phyloP scores from a whole-genome alignment of 2,113 vertebrate species.

The Tenebrosternarchus preto region DNA sequence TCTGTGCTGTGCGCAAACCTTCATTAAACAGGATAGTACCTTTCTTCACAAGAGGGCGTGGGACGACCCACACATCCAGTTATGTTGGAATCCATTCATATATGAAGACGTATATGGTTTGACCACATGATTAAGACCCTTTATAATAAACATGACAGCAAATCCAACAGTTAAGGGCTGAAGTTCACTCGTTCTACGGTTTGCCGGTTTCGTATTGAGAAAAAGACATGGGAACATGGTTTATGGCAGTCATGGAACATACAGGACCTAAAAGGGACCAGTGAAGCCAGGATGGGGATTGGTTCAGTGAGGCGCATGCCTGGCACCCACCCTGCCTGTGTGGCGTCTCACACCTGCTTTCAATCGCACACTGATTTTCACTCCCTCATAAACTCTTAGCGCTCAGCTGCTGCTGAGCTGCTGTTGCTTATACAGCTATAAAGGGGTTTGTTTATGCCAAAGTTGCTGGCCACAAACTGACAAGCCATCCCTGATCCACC shows the following conservation, averaged over 20 bases:
- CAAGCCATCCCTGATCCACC: conserved; percentile 15
- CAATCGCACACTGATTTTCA: conserved; percentile 39
- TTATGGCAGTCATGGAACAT: too few relatives aligned
- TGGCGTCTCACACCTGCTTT: conserved; percentile 35
- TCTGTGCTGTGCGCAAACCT: not conserved
- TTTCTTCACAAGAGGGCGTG: not conserved
- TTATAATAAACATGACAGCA: too few relatives aligned
- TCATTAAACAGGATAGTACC: not conserved
- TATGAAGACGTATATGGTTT: too few relatives aligned
- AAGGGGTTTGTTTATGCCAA: conserved; percentile 37
- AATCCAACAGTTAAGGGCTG: too few relatives aligned
- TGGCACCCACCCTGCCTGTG: not conserved
- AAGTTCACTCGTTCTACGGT: too few relatives aligned
- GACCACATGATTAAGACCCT: too few relatives aligned
- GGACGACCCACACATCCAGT: not conserved
- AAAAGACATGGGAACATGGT: too few relatives aligned
- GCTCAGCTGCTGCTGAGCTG: conserved; percentile 15
- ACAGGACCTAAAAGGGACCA: not conserved
- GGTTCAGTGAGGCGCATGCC: not conserved
- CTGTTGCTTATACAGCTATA: conserved; percentile 21
- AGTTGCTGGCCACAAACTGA: conserved; percentile 36
- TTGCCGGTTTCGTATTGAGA: too few relatives aligned
- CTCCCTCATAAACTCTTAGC: conserved; percentile 16
- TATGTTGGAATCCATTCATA: not conserved
- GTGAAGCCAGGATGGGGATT: not conserved